Evolutionary conservation across 2,888 invertebrate species (phyloP).

Genomic region (Limenitis camilla): DNA sequence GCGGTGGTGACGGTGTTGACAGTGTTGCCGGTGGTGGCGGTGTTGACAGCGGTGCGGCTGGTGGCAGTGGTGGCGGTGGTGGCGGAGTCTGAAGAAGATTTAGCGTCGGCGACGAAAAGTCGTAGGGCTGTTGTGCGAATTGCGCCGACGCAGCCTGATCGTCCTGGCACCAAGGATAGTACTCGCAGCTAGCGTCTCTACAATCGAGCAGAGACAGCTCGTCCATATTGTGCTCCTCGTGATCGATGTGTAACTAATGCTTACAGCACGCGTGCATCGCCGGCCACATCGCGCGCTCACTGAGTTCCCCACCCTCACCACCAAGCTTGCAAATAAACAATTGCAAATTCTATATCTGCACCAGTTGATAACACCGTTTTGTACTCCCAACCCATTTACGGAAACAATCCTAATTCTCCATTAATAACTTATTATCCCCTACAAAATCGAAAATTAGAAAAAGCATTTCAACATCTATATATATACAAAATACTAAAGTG

Average conservation of each 20-base stretch:
- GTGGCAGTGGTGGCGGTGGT: constrained; percentile 18
- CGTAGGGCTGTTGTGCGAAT: constrained; percentile 21
- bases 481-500: constrained; percentile 1
- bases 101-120: constrained; percentile 19
- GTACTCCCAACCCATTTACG: not conserved
- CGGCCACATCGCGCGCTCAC: constrained; percentile 53
- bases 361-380: constrained; percentile 10
- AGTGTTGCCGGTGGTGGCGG: too few relatives aligned
- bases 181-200: constrained; percentile 23
- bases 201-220: constrained; percentile 18
- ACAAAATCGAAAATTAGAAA: not conserved
- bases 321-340: constrained; percentile 44
- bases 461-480: not conserved
- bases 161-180: constrained; percentile 32
- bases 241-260: constrained; percentile 32
- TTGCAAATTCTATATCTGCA: constrained; percentile 61
- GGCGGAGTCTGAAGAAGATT: constrained; percentile 24
- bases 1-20: too few relatives aligned
- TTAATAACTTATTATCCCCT: constrained; percentile 6
- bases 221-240: constrained; percentile 18
- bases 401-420: too few relatives aligned
- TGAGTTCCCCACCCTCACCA: constrained; percentile 43
- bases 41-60: too few relatives aligned
- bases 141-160: constrained; percentile 23
- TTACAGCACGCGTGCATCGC: constrained; percentile 50